Percentiles rank a stretch among this genome's conserved stretches.
These are phyloP conservation scores for Toxotes chatareus DNA, from an alignment of 2,113 vertebrate species.

Conservation along the genomic window DNA sequence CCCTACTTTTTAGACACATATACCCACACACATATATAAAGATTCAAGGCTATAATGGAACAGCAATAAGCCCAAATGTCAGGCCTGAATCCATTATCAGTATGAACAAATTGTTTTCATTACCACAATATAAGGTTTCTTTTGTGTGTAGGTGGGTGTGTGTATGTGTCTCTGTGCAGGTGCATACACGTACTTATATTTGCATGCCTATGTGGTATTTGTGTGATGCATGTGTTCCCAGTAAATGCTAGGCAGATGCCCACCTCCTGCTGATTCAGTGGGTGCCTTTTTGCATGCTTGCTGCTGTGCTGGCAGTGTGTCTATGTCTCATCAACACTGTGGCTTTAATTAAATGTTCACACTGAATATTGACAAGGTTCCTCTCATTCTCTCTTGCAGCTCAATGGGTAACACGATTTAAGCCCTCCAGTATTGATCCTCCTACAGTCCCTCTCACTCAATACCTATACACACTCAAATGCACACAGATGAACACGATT, in stretches of 20 bases:
- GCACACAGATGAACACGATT: slow-evolving; percentile 17
- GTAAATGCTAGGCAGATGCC: slow-evolving; percentile 42
- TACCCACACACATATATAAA: slow-evolving; percentile 10
- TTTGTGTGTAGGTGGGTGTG: not conserved
- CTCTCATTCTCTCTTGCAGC: slow-evolving; percentile 62
- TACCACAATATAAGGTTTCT: not conserved
- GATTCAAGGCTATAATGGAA: slow-evolving; percentile 28
- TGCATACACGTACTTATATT: slow-evolving; percentile 12
- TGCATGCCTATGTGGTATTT: slow-evolving; percentile 41
- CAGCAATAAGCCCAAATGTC: slow-evolving; percentile 68
- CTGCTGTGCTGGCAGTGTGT: slow-evolving; percentile 55
- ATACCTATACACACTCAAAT: slow-evolving; percentile 34
- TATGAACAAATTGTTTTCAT: slow-evolving; percentile 41
- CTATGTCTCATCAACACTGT: slow-evolving; percentile 56
- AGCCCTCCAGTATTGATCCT: slow-evolving; percentile 65
- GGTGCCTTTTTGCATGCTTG: slow-evolving; percentile 45
- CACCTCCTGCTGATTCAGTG: slow-evolving; percentile 58
- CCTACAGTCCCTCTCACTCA: slow-evolving; percentile 39
- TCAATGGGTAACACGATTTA: slow-evolving; percentile 71
- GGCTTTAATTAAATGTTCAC: slow-evolving; percentile 79
- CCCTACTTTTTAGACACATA: not conserved
- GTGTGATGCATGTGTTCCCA: slow-evolving; percentile 5
- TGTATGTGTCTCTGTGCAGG: slow-evolving; percentile 11
- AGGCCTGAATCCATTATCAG: slow-evolving; percentile 66
- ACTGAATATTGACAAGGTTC: slow-evolving; percentile 71